Evolutionary conservation across 2,797 vertebrate genomes (phyloP), one percentile per base, ranked within the genome.

Genomic region (Anabas testudineus): DNA sequence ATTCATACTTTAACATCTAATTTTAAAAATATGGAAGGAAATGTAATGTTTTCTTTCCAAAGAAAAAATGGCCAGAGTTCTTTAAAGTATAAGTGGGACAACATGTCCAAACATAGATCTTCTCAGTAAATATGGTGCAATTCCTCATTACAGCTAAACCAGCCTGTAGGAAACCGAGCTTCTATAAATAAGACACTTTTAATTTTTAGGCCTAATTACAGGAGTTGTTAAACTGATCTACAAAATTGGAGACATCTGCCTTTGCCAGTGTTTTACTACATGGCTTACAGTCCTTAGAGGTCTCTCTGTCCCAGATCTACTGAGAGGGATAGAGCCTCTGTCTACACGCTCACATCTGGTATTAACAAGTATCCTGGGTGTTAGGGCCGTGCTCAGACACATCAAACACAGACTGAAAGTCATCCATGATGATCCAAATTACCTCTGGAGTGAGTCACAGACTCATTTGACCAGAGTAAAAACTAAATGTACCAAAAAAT

Each of bases 91-190:
- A 84, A 84, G 59, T 71, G 65, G 78, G 82, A 62, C 79, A 81
- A 53, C 62, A 41, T 74, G 54, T 74, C 60, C 82, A 87, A 87
- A 81, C 66, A 78, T 63, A 78, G 78, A 83, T 73, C 80, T 76
- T 36, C 64, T 69, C 53, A 36, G 72, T 79, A 72, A 79, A 81
- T 67, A 76, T 43, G 41, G 49, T 64, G 68, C 28, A 37, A 18
- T 62, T 81, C 51, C 74, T 86, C 78, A 78, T 86, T 84, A 76
- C 48, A 81, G 80, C 71, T 76, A 75, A 85, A 60, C 73, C 78
- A 71, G 72, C 51, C 74, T 72, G 76, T 42, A 67, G 57, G 78
- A 81, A 78, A 64, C n/a, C n/a, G 80, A 67, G 68, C 78, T 15
- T 71, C 64, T 83, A 81, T 76, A 74, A 81, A 78, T 78, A 77